Percentiles rank a stretch among this genome's conserved stretches.
Conservation (phyloP, 2,797 vertebrate species). For the Caiman crocodilus region DNA sequence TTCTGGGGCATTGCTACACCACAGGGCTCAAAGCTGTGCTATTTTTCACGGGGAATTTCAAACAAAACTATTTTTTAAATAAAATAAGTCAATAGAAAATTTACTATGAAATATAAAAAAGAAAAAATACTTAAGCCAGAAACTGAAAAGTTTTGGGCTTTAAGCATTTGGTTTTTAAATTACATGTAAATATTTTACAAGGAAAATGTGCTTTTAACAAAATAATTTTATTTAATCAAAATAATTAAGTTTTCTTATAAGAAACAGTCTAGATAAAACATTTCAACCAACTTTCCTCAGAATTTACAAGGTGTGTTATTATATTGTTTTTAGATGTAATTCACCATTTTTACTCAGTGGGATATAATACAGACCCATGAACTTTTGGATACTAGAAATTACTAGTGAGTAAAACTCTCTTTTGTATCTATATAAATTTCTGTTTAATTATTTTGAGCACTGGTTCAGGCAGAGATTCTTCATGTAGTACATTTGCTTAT, state of each 20-base stretch:
- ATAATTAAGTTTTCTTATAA: background rate
- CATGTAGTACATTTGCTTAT: background rate
- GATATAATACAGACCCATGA: background rate
- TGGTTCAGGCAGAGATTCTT: background rate
- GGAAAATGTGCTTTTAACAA: background rate
- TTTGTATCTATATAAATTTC: background rate
- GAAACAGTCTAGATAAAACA: rapidly evolving
- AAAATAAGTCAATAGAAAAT: background rate
- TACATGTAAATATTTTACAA: background rate
- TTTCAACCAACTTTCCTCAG: background rate
- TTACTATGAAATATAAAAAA: background rate
- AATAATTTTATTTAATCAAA: background rate
- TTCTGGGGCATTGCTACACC: background rate
- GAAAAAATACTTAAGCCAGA: background rate
- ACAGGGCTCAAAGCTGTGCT: background rate
- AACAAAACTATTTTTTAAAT: rapidly evolving
- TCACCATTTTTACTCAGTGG: background rate
- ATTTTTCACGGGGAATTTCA: background rate
- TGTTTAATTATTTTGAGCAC: background rate
- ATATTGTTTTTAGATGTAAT: background rate
- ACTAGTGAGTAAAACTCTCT: background rate
- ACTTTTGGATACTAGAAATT: background rate
- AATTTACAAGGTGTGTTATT: background rate
- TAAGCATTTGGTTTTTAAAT: background rate
- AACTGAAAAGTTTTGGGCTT: background rate